These are phyloP conservation scores for Melanogrammus aeglefinus DNA, from an alignment of 2,797 vertebrate species.

Conservation along the genomic window DNA sequence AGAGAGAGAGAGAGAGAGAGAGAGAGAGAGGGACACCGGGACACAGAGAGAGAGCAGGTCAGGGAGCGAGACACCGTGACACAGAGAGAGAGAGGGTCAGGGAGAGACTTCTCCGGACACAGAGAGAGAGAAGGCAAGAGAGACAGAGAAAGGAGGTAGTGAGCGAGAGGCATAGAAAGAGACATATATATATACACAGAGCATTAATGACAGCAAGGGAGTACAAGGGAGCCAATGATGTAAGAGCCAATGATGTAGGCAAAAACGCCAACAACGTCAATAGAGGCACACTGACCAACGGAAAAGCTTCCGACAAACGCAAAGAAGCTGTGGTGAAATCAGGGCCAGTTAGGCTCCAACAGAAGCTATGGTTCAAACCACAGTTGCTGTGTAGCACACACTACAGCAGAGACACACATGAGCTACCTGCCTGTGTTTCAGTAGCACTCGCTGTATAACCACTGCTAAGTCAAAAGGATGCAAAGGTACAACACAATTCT, in stretches of 20 bases:
- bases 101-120: constrained; percentile 23
- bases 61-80: constrained; percentile 12
- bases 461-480: neutral
- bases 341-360: neutral
- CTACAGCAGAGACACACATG: neutral
- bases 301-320: constrained; percentile 22
- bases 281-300: constrained; percentile 32
- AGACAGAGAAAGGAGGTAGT: neutral
- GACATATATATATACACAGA: constrained; percentile 22
- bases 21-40: constrained; percentile 24
- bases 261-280: constrained; percentile 20
- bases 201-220: neutral
- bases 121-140: constrained; percentile 8
- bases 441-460: neutral
- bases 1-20: constrained; percentile 21
- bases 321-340: constrained; percentile 25
- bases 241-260: constrained; percentile 19
- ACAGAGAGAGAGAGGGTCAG: neutral
- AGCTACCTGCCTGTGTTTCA: neutral
- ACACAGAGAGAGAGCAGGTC: constrained; percentile 6
- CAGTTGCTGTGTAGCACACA: neutral
- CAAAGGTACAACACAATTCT: neutral
- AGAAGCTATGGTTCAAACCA: neutral
- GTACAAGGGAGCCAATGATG: constrained; percentile 24
- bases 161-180: constrained; percentile 8